phyloP scores from a whole-genome alignment of 2,888 invertebrate genomes.

The Scaptomyza caliginosa region DNA sequence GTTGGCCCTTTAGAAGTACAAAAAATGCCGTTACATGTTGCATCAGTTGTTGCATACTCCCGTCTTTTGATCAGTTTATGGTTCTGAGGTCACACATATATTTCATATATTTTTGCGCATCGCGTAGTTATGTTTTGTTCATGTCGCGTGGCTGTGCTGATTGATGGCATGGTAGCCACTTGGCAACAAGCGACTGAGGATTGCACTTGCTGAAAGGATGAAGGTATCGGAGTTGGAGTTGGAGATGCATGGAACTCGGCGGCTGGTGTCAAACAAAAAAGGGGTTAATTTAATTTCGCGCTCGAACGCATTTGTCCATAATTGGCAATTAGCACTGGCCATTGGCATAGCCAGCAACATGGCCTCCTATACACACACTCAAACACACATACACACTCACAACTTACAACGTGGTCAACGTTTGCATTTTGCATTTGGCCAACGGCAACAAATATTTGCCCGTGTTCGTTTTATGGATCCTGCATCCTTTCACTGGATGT shows the following conservation, averaged over 20 bases:
- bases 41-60: background rate
- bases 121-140: conserved; percentile 63
- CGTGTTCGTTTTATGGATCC: conserved; percentile 39
- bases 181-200: conserved; percentile 57
- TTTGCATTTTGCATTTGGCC: conserved; percentile 71
- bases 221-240: conserved; percentile 1
- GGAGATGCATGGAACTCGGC: background rate
- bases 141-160: conserved; percentile 50
- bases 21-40: conserved; percentile 4
- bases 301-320: conserved; percentile 81
- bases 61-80: background rate
- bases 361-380: conserved; percentile 18
- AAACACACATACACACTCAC: background rate
- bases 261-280: conserved; percentile 57
- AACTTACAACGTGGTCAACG: conserved; percentile 52
- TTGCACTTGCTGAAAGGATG: conserved; percentile 37
- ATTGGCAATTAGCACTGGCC: conserved; percentile 82
- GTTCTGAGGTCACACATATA: conserved; percentile 34
- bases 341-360: conserved; percentile 64
- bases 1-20: too few species aligned
- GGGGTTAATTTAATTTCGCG: conserved; percentile 82
- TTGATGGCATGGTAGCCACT: conserved; percentile 67
- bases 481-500: conserved; percentile 9
- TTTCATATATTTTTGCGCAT: conserved; percentile 57
- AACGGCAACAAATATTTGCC: conserved; percentile 69